These are phyloP conservation scores for Acanthis flammea DNA, from an alignment of 2,797 vertebrate species.

Conservation along the genomic window DNA sequence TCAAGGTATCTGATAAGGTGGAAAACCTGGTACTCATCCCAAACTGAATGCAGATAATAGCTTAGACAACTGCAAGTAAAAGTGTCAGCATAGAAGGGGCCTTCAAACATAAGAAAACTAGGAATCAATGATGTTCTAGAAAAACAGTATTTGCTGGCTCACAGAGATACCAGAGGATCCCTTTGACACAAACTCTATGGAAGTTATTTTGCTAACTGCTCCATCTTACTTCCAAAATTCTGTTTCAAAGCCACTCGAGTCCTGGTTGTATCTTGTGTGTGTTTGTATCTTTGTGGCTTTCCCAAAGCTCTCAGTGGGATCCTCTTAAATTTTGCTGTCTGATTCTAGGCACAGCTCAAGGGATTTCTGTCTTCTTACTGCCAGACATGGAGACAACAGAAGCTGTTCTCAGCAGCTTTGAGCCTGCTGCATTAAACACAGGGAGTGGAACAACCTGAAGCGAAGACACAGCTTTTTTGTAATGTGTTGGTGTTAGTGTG, in stretches of 20 bases:
- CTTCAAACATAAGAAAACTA: not conserved
- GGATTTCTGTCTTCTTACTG: not conserved
- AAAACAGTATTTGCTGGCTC: not conserved
- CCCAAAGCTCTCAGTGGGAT: not conserved
- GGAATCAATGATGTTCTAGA: not conserved
- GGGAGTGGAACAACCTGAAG: not conserved
- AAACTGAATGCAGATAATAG: not conserved
- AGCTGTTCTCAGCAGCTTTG: not conserved
- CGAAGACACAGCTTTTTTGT: not conserved
- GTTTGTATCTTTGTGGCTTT: not conserved
- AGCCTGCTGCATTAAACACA: not conserved
- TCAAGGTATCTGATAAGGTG: not conserved
- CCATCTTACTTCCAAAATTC: not conserved
- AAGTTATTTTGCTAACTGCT: not conserved
- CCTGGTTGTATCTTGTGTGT: not conserved
- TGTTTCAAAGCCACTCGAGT: not conserved
- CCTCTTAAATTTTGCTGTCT: not conserved
- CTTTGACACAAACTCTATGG: not conserved
- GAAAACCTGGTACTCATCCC: not conserved
- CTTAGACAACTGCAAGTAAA: not conserved
- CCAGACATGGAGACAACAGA: not conserved
- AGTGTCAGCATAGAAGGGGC: not conserved
- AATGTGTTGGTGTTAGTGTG: not conserved
- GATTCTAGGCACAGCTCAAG: not conserved
- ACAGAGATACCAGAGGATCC: not conserved